A percentile compares a stretch with the other conserved stretches of the same genome.
phyloP scores from a whole-genome alignment of 2,888 invertebrate species.

The Caenorhabditis sp. region DNA sequence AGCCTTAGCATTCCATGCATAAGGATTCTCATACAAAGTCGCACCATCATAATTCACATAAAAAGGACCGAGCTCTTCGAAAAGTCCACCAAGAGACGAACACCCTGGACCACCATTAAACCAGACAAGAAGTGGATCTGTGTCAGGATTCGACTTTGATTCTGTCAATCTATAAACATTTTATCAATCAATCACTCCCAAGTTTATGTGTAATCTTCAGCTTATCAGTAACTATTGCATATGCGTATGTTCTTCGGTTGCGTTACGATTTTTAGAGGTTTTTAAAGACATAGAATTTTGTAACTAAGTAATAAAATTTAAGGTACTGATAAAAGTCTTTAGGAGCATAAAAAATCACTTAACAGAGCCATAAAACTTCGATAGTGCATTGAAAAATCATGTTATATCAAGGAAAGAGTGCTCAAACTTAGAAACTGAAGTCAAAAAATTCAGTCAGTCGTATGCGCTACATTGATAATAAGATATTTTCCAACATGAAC shows the following conservation, averaged over 20 bases:
- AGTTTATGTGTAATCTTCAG: background rate
- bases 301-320: too few relatives aligned
- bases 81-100: slow-evolving; percentile 57
- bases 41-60: slow-evolving; percentile 65
- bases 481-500: too few relatives aligned
- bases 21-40: slow-evolving; percentile 68
- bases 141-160: slow-evolving; percentile 71
- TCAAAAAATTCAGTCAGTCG: too few relatives aligned
- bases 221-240: background rate
- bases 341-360: too few relatives aligned
- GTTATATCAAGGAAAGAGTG: too few relatives aligned
- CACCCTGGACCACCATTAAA: slow-evolving; percentile 72
- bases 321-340: too few relatives aligned
- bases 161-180: slow-evolving; percentile 72
- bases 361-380: too few relatives aligned
- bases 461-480: too few relatives aligned
- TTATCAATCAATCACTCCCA: background rate
- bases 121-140: slow-evolving; percentile 73
- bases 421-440: too few relatives aligned
- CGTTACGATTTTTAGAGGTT: background rate
- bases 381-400: too few relatives aligned
- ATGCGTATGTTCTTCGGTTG: slow-evolving; percentile 8
- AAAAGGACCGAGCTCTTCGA: slow-evolving; percentile 72
- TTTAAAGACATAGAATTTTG: too few relatives aligned
- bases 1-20: slow-evolving; percentile 72